phyloP scores from a whole-genome alignment of 2,797 vertebrate genomes.

The Paedocypris micromegethes region DNA sequence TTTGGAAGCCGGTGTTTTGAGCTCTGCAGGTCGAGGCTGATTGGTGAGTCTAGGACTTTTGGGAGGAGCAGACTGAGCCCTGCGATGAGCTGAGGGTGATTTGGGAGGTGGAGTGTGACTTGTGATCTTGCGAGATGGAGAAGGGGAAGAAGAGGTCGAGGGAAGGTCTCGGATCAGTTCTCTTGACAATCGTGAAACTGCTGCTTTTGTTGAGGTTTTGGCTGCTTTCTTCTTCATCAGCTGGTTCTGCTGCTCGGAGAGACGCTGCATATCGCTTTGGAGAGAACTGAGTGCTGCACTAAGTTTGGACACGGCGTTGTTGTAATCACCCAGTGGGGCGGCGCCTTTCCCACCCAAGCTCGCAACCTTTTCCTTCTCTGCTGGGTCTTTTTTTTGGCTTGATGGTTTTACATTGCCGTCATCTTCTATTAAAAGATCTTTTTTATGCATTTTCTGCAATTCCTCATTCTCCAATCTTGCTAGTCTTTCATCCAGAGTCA shows the following conservation, averaged over 20 bases:
- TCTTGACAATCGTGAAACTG: constrained; percentile 59
- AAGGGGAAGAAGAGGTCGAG: constrained; percentile 69
- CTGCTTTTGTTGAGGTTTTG: constrained; percentile 48
- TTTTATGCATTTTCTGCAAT: constrained; percentile 44
- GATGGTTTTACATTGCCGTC: constrained; percentile 48
- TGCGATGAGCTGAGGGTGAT: constrained; percentile 66
- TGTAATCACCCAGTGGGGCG: constrained; percentile 82
- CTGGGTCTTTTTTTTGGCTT: constrained; percentile 2
- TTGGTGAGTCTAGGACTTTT: constrained; percentile 78
- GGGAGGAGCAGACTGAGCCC: constrained; percentile 72
- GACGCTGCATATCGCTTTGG: constrained; percentile 85
- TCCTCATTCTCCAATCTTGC: constrained; percentile 66
- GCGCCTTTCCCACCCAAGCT: constrained; percentile 51
- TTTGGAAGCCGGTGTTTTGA: constrained; percentile 67
- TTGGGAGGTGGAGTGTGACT: constrained; percentile 60
- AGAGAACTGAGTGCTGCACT: constrained; percentile 80
- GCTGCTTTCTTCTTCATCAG: constrained; percentile 71
- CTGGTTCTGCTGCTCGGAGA: constrained; percentile 82
- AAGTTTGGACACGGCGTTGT: constrained; percentile 83
- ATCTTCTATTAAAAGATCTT: constrained; percentile 44
- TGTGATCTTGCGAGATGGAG: constrained; percentile 68
- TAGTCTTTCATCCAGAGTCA: constrained; percentile 69
- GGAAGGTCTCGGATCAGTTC: constrained; percentile 64
- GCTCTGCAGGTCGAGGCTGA: constrained; percentile 64
- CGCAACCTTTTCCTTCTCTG: constrained; percentile 60